A percentile compares a stretch with the other conserved stretches of the same genome.
Conservation (phyloP, 2,797 vertebrate species). For the Sciurus vulgaris region DNA sequence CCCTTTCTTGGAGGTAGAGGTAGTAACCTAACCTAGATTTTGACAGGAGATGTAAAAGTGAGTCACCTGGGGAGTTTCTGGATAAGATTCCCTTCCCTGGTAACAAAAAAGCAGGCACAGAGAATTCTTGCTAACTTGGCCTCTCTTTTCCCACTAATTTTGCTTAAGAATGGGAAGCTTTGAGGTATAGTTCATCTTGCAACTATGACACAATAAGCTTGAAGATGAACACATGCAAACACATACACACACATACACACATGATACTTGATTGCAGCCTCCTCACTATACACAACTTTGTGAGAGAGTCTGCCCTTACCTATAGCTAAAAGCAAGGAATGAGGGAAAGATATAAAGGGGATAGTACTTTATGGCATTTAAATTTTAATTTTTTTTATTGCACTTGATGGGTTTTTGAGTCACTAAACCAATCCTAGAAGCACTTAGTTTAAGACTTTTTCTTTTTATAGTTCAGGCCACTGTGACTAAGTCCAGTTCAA, state of each 20-base stretch:
- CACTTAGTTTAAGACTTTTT: not conserved
- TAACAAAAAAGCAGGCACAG: not conserved
- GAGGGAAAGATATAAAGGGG: no score
- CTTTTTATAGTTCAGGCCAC: not conserved
- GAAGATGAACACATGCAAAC: not conserved
- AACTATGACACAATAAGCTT: not conserved
- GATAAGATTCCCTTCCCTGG: constrained; percentile 5
- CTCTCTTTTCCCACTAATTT: not conserved
- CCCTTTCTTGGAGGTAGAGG: not conserved
- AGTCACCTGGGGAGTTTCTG: not conserved
- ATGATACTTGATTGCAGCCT: not conserved
- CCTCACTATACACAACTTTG: not conserved
- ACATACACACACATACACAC: no score
- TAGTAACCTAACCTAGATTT: not conserved
- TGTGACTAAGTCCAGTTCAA: not conserved
- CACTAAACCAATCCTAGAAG: not conserved
- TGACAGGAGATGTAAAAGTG: not conserved
- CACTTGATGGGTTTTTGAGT: not conserved
- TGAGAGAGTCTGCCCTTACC: not conserved
- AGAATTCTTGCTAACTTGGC: not conserved
- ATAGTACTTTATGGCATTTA: no score
- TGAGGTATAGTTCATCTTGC: not conserved
- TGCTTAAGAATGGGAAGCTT: constrained; percentile 10
- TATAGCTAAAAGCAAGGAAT: not conserved
- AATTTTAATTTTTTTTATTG: not conserved